Evolutionary conservation across 2,888 invertebrate genomes (phyloP).

Genomic region (Panzeria rudis): DNA sequence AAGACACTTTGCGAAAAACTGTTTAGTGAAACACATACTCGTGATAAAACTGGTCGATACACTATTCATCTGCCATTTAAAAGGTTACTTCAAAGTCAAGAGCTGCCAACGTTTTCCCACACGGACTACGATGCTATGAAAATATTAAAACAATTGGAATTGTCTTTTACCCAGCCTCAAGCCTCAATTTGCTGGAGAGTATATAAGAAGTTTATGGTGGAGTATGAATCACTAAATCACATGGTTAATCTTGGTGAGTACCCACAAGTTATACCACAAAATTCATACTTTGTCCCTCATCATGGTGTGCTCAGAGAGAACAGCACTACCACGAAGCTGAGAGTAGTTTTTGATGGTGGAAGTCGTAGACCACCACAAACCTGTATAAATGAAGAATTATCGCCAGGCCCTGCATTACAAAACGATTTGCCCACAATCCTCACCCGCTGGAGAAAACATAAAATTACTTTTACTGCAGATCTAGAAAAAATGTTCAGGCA

Average conservation of each 20-base stretch:
- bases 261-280: conserved; percentile 28
- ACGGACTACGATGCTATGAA: conserved; percentile 49
- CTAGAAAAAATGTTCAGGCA: conserved; percentile 64
- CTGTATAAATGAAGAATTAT: conserved; percentile 41
- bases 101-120: conserved; percentile 34
- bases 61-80: conserved; percentile 50
- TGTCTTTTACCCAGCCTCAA: conserved; percentile 15
- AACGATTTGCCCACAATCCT: conserved; percentile 36
- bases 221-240: conserved; percentile 40
- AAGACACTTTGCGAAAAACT: conserved; percentile 43
- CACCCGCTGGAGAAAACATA: conserved; percentile 26
- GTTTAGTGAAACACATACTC: conserved; percentile 21
- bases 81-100: conserved; percentile 4
- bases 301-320: conserved; percentile 55
- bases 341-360: neutral
- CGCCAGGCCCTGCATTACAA: conserved; percentile 43
- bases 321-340: conserved; percentile 46
- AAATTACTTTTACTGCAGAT: conserved; percentile 43
- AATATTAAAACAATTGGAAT: conserved; percentile 51
- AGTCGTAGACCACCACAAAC: neutral
- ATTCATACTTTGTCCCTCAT: conserved; percentile 41
- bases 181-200: conserved; percentile 14
- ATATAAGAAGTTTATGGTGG: conserved; percentile 42
- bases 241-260: conserved; percentile 56
- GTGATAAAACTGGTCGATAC: conserved; percentile 28